Percentiles rank a stretch among this genome's conserved stretches.
These are phyloP conservation scores for Aurelia aurita DNA, from an alignment of 30 jellyfish, hydroid and myxozoan species.

Conservation along the genomic window DNA sequence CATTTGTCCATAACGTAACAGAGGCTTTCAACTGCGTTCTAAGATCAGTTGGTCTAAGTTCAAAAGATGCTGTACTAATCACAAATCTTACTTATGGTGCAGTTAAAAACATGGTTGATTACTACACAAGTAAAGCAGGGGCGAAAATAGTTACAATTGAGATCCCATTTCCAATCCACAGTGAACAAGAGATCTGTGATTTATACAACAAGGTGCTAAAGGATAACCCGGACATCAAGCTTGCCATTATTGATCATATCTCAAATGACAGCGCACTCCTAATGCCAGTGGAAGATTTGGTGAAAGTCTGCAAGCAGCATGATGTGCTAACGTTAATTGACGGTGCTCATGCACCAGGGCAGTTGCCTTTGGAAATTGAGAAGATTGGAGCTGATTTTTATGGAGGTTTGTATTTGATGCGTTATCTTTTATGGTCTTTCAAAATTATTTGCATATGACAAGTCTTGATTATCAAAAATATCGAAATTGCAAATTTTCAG, in stretches of 20 bases:
- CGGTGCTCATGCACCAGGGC: slow-evolving; percentile 99
- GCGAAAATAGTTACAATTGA: slow-evolving; percentile 60
- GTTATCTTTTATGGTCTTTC: too few relatives aligned
- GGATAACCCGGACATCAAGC: slow-evolving; percentile 60
- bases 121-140: slow-evolving; percentile 63
- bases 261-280: slow-evolving; percentile 86
- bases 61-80: slow-evolving; percentile 69
- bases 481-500: too few relatives aligned
- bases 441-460: too few relatives aligned
- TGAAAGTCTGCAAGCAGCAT: slow-evolving; percentile 73
- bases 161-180: slow-evolving; percentile 76
- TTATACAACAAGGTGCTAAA: slow-evolving; percentile 43
- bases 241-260: slow-evolving; percentile 95
- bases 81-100: slow-evolving; percentile 88
- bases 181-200: slow-evolving; percentile 71
- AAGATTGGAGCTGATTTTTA: slow-evolving; percentile 87
- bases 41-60: slow-evolving; percentile 16
- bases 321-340: slow-evolving; percentile 82
- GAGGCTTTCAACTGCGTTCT: slow-evolving; percentile 79
- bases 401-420: slow-evolving; percentile 64
- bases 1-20: slow-evolving; percentile 84
- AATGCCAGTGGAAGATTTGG: slow-evolving; percentile 83
- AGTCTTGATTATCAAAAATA: too few relatives aligned
- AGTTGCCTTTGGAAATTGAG: slow-evolving; percentile 77
- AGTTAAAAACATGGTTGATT: slow-evolving; percentile 75